Conservation (phyloP, 2,888 invertebrate genomes). For the Coenonympha glycerion region DNA sequence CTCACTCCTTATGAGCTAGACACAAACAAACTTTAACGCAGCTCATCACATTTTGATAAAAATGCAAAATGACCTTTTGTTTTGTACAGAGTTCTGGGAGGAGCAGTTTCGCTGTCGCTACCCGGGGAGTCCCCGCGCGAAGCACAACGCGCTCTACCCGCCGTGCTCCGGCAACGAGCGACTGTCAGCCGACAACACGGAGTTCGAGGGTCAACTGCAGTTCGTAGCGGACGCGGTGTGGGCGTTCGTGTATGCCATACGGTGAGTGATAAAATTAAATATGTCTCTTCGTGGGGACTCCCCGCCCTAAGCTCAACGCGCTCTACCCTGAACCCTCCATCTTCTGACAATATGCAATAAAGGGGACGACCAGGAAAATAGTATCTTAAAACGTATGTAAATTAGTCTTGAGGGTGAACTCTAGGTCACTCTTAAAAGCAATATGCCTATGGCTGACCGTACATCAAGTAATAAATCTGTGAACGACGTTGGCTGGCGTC, state of each 20-base stretch:
- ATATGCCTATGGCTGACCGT: neutral
- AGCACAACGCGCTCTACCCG: constrained; percentile 84
- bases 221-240: constrained; percentile 97
- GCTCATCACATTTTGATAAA: neutral
- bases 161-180: constrained; percentile 87
- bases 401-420: no score
- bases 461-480: neutral
- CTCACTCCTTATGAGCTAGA: no score
- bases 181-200: constrained; percentile 83
- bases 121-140: constrained; percentile 85
- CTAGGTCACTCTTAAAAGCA: neutral
- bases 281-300: no score
- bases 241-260: constrained; percentile 92
- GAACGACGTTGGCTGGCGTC: neutral
- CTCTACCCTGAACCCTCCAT: no score
- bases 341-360: no score
- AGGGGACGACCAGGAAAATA: no score
- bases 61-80: neutral
- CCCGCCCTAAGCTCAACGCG: no score
- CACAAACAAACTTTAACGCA: neutral
- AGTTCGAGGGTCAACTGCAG: constrained; percentile 94
- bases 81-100: constrained; percentile 90
- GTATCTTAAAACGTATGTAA: no score
- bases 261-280: no score
- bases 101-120: constrained; percentile 92